A percentile compares a stretch with the other conserved stretches of the same genome.
phyloP scores from a whole-genome alignment of 2,888 invertebrate species.

The Oxycera nigricornis region DNA sequence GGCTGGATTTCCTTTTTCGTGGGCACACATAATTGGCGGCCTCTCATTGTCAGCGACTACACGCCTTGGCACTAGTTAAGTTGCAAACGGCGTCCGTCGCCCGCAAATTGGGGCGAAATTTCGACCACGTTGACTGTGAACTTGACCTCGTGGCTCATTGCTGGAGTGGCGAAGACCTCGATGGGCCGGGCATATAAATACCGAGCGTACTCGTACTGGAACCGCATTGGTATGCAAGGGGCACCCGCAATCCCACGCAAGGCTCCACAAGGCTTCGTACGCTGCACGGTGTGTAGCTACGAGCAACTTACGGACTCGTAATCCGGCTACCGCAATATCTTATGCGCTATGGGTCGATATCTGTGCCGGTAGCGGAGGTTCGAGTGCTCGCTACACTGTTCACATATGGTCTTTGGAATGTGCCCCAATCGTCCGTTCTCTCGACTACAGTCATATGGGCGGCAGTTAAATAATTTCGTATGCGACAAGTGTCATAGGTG shows the following conservation, averaged over 20 bases:
- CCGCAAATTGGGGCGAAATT: slow-evolving; percentile 40
- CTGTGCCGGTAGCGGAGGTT: not conserved
- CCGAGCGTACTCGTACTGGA: slow-evolving; percentile 27
- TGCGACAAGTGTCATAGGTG: slow-evolving; percentile 39
- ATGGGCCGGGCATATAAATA: slow-evolving; percentile 38
- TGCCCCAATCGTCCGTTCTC: not conserved
- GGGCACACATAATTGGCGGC: not conserved
- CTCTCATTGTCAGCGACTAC: slow-evolving; percentile 27
- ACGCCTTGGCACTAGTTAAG: slow-evolving; percentile 26
- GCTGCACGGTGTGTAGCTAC: not conserved
- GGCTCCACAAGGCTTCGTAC: slow-evolving; percentile 21
- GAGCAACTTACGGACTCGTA: slow-evolving; percentile 17
- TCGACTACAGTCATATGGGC: not conserved
- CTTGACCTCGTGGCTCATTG: slow-evolving; percentile 47
- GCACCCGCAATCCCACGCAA: slow-evolving; percentile 7
- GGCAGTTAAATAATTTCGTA: slow-evolving; percentile 28
- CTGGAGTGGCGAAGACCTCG: slow-evolving; percentile 43
- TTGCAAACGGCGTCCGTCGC: slow-evolving; percentile 38
- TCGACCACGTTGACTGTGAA: slow-evolving; percentile 45
- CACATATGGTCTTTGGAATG: slow-evolving; percentile 34
- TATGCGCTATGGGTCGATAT: slow-evolving; percentile 1
- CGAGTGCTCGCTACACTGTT: not conserved
- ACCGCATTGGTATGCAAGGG: slow-evolving; percentile 44
- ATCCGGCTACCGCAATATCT: slow-evolving; percentile 33
- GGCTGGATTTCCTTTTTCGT: slow-evolving; percentile 24